Base-by-base conservation (phyloP, 2,113 vertebrate genomes). In the Equus quagga region DNA sequence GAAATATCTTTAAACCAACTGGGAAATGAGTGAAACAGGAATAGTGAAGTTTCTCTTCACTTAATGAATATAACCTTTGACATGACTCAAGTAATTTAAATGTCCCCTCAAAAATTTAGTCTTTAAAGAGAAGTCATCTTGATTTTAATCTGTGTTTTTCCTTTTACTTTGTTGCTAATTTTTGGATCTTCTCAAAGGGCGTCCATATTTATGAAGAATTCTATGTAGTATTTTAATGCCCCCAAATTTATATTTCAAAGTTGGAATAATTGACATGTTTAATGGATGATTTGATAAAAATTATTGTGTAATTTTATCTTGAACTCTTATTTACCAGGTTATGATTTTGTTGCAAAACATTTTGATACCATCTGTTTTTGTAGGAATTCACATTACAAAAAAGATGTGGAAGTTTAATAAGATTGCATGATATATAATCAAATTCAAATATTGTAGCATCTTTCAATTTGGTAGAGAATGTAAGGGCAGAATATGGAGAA, bases 281-380 rank as follows among this genome's bases (percentile, higher is more conserved):
- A 90, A 60, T 64, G 17, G 10, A 49, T 93, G 36, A n/a, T 56
- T 93, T 62, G 58, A 49, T 79, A 31, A 73, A 69, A 69, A 64
- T 78, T 54, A 69, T 46, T 80, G 3, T 70, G 1, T 31, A 75
- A 54, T 67, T 96, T 96, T 19, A 87, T 72, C 87, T 81, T 54
- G 62, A 91, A 58, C 9, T 87, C 18, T n/a, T 89, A 51, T 72
- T 80, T 18, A 31, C 82, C 9, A 82, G 6, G 18, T 23, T 70
- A 62, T 62, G 44, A 54, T 90, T 87, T 79, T 93, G 64, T 60
- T 69, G 5, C 41, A 41, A 83, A 97, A 79, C 44, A 86, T 73
- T 67, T 60, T 28, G 21, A 65, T 33, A 62, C 87, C 41, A 58
- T n/a, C 18, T 12, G 11, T 67, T 86, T 96, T 75, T 80, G 6